These are phyloP conservation scores for Flabesymbios commensalis DNA, from an alignment of 2,888 invertebrate genomes.

Conservation along the genomic window DNA sequence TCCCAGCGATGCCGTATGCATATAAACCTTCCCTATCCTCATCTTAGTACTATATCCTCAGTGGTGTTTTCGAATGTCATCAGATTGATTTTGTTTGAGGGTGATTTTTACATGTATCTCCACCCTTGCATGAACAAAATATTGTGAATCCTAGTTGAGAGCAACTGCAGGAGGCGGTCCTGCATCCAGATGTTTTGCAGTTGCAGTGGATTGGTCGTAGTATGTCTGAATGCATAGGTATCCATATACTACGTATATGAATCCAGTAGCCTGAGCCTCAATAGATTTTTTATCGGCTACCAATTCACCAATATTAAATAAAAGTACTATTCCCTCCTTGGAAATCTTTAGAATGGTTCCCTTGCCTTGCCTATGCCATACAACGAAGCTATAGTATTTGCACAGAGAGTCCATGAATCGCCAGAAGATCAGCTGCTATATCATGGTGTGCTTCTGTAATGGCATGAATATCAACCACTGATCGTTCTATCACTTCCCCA, in stretches of 20 bases:
- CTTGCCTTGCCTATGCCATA: conserved; percentile 13
- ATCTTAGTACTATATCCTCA: conserved; percentile 1
- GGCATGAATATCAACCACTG: conserved; percentile 6
- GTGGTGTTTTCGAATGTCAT: background rate
- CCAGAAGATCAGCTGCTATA: conserved; percentile 7
- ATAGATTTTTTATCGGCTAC: conserved; percentile 6
- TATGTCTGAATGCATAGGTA: background rate
- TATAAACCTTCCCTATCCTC: too few species aligned
- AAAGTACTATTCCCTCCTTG: conserved; percentile 3
- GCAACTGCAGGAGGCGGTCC: conserved; percentile 2
- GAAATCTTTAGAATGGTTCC: conserved; percentile 3
- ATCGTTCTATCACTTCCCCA: conserved; percentile 6
- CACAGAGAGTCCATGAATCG: background rate
- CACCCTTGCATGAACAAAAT: conserved; percentile 6
- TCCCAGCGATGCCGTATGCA: too few species aligned
- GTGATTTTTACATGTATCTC: conserved; percentile 3
- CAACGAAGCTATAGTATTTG: conserved; percentile 3
- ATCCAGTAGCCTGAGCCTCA: background rate
- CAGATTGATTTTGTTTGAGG: too few species aligned
- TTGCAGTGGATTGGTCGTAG: background rate
- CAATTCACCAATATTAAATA: conserved; percentile 3
- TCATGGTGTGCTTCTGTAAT: conserved; percentile 11
- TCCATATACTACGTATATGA: conserved; percentile 12
- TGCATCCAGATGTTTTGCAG: conserved; percentile 6
- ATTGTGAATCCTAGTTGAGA: conserved; percentile 6